Percentiles rank a stretch among this genome's conserved stretches.
These are phyloP conservation scores for Petrolisthes manimaculis DNA, from an alignment of 2,888 invertebrate genomes.

Conservation along the genomic window DNA sequence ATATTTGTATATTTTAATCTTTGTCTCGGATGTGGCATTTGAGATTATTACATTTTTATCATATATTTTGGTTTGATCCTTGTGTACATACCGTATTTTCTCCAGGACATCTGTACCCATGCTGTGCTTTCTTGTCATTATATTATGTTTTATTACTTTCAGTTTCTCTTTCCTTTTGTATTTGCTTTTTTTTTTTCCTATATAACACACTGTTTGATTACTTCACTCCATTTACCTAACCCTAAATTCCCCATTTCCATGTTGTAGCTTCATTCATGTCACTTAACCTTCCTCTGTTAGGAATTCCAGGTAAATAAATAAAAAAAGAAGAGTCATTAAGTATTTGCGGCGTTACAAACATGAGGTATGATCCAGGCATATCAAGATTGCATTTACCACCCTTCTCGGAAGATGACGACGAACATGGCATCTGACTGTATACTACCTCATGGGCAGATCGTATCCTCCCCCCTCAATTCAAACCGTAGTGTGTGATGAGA, in stretches of 20 bases:
- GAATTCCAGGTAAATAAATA: slow-evolving; percentile 54
- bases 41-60: slow-evolving; percentile 14
- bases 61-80: slow-evolving; percentile 23
- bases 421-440: slow-evolving; percentile 57
- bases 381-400: slow-evolving; percentile 61
- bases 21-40: background rate
- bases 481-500: slow-evolving; percentile 26
- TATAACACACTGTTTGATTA: slow-evolving; percentile 3
- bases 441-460: slow-evolving; percentile 47
- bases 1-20: background rate
- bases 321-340: slow-evolving; percentile 50
- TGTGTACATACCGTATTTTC: slow-evolving; percentile 44
- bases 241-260: slow-evolving; percentile 30
- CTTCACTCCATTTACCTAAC: slow-evolving; percentile 16
- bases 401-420: slow-evolving; percentile 16
- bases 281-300: slow-evolving; percentile 52
- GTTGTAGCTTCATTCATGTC: slow-evolving; percentile 58
- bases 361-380: slow-evolving; percentile 62
- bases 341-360: slow-evolving; percentile 61
- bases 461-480: slow-evolving; percentile 19
- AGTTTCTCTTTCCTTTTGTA: background rate
- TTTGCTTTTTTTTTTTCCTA: background rate
- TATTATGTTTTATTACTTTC: background rate
- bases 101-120: slow-evolving; percentile 18
- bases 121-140: slow-evolving; percentile 17